A percentile compares a stretch with the other conserved stretches of the same genome.
Conservation (phyloP, 2,888 invertebrate species). For the Meta bourneti region DNA sequence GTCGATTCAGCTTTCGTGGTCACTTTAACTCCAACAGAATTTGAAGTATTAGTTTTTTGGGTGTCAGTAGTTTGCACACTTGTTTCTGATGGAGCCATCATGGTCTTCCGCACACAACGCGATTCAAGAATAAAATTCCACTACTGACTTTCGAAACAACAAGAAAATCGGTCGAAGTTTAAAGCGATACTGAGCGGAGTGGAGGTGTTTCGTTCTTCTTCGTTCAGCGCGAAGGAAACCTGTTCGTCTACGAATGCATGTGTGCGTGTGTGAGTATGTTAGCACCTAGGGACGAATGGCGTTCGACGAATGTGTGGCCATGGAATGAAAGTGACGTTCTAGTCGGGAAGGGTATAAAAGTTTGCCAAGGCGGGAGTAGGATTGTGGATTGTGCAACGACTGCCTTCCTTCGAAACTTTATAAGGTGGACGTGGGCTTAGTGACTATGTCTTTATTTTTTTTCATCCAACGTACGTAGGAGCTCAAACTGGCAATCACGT, state of each 20-base stretch:
- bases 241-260: constrained; percentile 52
- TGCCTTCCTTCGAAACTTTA: constrained; percentile 21
- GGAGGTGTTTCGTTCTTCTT: constrained; percentile 49
- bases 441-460: not conserved
- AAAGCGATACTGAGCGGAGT: constrained; percentile 26
- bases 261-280: constrained; percentile 49
- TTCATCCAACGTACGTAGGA: constrained; percentile 10
- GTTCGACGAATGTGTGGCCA: constrained; percentile 36
- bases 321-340: constrained; percentile 19
- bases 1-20: constrained; percentile 77
- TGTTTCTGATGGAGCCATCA: constrained; percentile 44
- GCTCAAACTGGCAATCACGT: constrained; percentile 18
- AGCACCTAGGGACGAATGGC: constrained; percentile 59
- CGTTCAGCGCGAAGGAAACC: constrained; percentile 40
- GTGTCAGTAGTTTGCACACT: constrained; percentile 57
- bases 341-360: constrained; percentile 18
- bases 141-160: not conserved
- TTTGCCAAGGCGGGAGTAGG: constrained; percentile 20
- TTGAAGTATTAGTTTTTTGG: constrained; percentile 68
- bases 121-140: constrained; percentile 6
- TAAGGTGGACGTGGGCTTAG: constrained; percentile 34
- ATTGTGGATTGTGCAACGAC: constrained; percentile 18
- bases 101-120: not conserved
- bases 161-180: constrained; percentile 40
- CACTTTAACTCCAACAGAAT: constrained; percentile 72